A percentile compares a stretch with the other conserved stretches of the same genome.
Evolutionary conservation across 2,113 vertebrate genomes (phyloP).

Genomic region (Ptilonorhynchus violaceus): DNA sequence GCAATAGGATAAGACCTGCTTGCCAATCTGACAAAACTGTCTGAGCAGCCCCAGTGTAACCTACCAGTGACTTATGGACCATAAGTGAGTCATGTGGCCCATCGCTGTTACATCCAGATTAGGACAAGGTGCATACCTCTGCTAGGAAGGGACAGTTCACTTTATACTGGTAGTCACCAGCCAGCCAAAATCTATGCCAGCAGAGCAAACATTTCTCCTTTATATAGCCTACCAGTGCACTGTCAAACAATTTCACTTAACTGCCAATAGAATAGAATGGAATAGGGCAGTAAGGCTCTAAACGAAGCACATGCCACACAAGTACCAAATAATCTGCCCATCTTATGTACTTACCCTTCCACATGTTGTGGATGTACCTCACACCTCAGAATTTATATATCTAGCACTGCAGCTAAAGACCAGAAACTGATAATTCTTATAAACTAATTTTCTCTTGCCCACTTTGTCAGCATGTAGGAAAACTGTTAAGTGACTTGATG

Average conservation of each 20-base stretch:
- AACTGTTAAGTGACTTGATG: background rate
- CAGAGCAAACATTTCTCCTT: background rate
- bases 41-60: background rate
- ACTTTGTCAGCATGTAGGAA: background rate
- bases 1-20: background rate
- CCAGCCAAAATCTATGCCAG: background rate
- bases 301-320: background rate
- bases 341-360: background rate
- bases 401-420: background rate
- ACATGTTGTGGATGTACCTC: background rate
- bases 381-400: background rate
- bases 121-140: background rate
- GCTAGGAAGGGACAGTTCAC: background rate
- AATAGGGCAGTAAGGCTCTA: background rate
- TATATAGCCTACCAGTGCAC: background rate
- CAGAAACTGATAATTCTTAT: background rate
- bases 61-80: background rate
- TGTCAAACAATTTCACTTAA: background rate
- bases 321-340: background rate
- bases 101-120: rapidly evolving
- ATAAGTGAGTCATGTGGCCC: background rate
- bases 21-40: background rate
- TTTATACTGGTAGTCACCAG: background rate
- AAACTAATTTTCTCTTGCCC: background rate
- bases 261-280: background rate